Conservation (phyloP, 2,797 vertebrate genomes). For the Aselliscus stoliczkanus region DNA sequence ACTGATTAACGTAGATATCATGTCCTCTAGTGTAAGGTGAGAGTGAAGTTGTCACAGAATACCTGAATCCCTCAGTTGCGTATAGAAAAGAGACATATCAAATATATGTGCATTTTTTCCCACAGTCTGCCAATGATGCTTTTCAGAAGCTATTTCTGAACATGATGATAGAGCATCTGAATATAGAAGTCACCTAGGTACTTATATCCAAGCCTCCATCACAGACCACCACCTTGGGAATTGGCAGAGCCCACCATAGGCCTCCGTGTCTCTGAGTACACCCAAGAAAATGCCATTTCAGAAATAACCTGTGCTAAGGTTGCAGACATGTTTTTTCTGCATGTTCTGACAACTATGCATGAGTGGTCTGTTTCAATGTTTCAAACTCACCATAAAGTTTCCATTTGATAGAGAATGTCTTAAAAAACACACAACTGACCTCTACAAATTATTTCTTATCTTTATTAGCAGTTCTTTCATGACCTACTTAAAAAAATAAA, state of each 20-base stretch:
- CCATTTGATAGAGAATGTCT: background rate
- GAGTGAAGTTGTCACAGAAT: background rate
- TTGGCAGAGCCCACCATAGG: background rate
- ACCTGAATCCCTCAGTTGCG: background rate
- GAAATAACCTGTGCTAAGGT: background rate
- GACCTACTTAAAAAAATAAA: background rate
- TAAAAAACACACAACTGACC: background rate
- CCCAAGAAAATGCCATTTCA: background rate
- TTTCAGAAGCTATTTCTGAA: constrained; percentile 12
- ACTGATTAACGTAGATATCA: background rate
- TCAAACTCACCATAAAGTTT: background rate
- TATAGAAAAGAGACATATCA: background rate
- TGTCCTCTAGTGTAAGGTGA: background rate
- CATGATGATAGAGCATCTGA: background rate
- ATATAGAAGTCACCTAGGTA: background rate
- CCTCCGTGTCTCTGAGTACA: background rate
- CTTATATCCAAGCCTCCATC: background rate
- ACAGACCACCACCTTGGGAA: background rate
- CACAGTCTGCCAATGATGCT: background rate
- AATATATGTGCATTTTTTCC: background rate
- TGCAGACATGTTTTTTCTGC: background rate
- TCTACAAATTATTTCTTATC: constrained; percentile 1
- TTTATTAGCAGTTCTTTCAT: constrained; percentile 16
- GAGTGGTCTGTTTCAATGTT: background rate
- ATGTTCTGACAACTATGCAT: background rate